phyloP scores from a whole-genome alignment of 2,113 vertebrate genomes.

The Morone chrysops region DNA sequence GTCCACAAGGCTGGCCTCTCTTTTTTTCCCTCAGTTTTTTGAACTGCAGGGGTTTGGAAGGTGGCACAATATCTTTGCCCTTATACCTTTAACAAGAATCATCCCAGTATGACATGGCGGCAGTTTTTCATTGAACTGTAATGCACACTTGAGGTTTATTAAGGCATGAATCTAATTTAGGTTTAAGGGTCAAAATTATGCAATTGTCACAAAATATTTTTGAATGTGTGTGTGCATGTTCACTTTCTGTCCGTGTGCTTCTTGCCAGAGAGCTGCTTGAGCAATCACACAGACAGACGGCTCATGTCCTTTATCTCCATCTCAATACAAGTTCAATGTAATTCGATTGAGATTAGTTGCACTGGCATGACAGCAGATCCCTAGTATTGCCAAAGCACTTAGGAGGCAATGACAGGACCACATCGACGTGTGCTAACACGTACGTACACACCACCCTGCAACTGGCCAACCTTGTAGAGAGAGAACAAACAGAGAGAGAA shows the following conservation, averaged over 20 bases:
- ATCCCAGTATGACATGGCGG: slow-evolving; percentile 36
- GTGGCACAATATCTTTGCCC: slow-evolving; percentile 64
- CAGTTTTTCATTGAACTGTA: slow-evolving; percentile 44
- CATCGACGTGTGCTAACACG: slow-evolving; percentile 79
- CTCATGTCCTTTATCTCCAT: slow-evolving; percentile 74
- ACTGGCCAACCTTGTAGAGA: slow-evolving; percentile 56
- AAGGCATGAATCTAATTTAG: slow-evolving; percentile 8
- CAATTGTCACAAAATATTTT: slow-evolving; percentile 23
- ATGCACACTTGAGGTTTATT: slow-evolving; percentile 16
- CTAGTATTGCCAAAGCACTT: slow-evolving; percentile 85
- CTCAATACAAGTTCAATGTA: slow-evolving; percentile 81
- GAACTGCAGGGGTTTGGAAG: slow-evolving; percentile 72
- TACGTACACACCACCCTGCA: slow-evolving; percentile 59
- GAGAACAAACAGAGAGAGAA: slow-evolving; percentile 10
- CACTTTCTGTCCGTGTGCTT: not conserved
- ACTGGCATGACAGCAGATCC: slow-evolving; percentile 84
- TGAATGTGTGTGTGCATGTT: not conserved
- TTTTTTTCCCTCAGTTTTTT: slow-evolving; percentile 54
- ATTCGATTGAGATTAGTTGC: slow-evolving; percentile 85
- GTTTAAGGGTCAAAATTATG: slow-evolving; percentile 36
- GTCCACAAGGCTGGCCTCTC: slow-evolving; percentile 77
- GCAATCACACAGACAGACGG: slow-evolving; percentile 59
- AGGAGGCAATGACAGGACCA: slow-evolving; percentile 83
- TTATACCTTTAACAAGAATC: slow-evolving; percentile 66
- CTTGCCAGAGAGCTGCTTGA: slow-evolving; percentile 53